phyloP scores from a whole-genome alignment of 2,113 vertebrate species.

The Megalops atlanticus region DNA sequence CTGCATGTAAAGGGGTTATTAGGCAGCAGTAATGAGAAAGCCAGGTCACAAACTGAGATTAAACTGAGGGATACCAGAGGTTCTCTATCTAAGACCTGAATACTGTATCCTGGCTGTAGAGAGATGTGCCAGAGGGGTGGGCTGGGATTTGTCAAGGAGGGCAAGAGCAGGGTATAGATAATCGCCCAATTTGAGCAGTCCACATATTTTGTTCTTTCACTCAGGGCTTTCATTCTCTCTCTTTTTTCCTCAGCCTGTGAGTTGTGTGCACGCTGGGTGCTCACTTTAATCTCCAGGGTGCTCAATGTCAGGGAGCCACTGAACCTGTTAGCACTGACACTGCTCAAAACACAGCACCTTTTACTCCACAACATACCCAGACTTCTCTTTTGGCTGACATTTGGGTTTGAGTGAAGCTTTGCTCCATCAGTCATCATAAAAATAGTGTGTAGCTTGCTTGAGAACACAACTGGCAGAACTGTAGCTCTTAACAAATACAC shows the following conservation, averaged over 20 bases:
- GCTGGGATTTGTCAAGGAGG: background rate
- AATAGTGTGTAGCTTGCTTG: too few relatives aligned
- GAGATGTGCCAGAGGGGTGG: background rate
- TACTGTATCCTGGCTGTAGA: conserved; percentile 50
- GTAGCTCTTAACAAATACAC: background rate
- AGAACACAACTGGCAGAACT: too few relatives aligned
- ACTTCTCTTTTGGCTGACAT: background rate
- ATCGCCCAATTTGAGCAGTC: background rate
- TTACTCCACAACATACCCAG: background rate
- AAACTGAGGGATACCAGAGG: conserved; percentile 53
- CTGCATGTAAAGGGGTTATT: conserved; percentile 47
- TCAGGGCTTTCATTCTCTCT: background rate
- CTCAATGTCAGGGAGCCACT: background rate
- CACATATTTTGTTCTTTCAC: background rate
- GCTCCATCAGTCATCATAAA: too few relatives aligned
- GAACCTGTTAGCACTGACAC: background rate
- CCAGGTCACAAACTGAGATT: conserved; percentile 41
- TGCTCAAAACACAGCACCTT: background rate
- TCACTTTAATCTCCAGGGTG: background rate
- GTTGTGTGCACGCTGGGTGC: background rate
- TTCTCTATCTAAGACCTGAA: conserved; percentile 49
- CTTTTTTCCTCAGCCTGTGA: background rate
- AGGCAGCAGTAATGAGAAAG: conserved; percentile 59
- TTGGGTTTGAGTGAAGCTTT: too few relatives aligned
- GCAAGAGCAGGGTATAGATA: conserved; percentile 2